phyloP scores from a whole-genome alignment of 2,797 vertebrate species.

The Malurus leucopterus region DNA sequence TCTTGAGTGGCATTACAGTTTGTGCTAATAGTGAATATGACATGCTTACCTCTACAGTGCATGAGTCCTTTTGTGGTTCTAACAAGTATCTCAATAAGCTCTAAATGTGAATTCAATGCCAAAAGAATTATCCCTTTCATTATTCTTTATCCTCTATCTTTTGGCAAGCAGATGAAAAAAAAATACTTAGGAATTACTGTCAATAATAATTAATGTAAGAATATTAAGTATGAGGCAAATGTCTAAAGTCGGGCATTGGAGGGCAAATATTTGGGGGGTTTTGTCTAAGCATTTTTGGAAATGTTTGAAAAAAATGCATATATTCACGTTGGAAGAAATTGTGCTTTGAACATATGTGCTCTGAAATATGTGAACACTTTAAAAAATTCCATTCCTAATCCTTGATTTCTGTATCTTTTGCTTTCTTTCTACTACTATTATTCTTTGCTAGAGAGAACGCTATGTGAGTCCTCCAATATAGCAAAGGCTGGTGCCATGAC shows the following conservation, averaged over 20 bases:
- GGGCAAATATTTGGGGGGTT: neutral
- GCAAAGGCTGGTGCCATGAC: conserved; percentile 4
- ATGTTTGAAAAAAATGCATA: neutral
- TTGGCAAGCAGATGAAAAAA: neutral
- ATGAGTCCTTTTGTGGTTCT: neutral
- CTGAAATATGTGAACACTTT: neutral
- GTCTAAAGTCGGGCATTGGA: neutral
- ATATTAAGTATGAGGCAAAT: neutral
- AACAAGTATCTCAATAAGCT: neutral
- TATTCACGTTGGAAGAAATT: neutral
- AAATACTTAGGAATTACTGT: neutral
- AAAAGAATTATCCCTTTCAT: neutral
- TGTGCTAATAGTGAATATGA: neutral
- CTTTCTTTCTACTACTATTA: neutral
- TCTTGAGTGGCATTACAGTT: neutral
- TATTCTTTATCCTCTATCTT: neutral
- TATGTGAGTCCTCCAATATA: neutral
- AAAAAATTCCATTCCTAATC: neutral
- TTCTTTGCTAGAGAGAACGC: neutral
- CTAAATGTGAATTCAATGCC: neutral
- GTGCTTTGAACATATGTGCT: neutral
- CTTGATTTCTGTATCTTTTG: neutral
- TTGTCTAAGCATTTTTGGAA: neutral
- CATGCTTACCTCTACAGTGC: neutral
- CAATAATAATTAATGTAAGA: neutral